Evolutionary conservation across 1,140 invertebrate genomes (phyloP).

Genomic region (Cylas formicarius): DNA sequence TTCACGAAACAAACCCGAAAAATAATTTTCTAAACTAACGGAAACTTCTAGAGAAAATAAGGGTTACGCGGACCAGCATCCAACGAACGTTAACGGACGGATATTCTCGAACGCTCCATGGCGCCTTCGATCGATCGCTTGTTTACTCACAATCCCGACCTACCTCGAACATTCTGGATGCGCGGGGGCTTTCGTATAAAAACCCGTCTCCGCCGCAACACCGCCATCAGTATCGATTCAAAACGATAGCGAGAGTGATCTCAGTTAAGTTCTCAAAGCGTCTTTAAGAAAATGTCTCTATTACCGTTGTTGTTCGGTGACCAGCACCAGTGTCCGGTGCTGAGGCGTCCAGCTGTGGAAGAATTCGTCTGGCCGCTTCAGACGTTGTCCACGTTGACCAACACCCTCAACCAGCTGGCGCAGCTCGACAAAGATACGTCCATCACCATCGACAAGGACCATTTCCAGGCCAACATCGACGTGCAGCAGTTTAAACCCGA

Average conservation of each 20-base stretch:
- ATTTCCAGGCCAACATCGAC: slow-evolving; percentile 54
- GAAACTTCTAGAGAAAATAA: too few species aligned
- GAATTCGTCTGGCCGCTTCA: slow-evolving; percentile 22
- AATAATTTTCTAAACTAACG: too few species aligned
- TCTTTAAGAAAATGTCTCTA: slow-evolving; percentile 28
- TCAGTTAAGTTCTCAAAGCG: too few species aligned
- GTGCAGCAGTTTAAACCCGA: slow-evolving; percentile 74
- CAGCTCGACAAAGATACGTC: slow-evolving; percentile 42
- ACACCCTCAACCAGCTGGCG: slow-evolving; percentile 1
- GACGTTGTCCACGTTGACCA: slow-evolving; percentile 26
- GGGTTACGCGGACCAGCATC: too few species aligned
- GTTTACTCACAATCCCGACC: background rate
- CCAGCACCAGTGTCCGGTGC: slow-evolving; percentile 9
- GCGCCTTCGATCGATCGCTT: background rate
- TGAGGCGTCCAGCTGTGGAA: slow-evolving; percentile 28
- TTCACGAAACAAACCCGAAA: too few species aligned
- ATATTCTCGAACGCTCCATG: background rate
- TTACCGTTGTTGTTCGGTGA: slow-evolving; percentile 19
- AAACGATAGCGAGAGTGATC: background rate
- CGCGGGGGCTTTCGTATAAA: slow-evolving; percentile 7
- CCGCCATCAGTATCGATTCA: background rate
- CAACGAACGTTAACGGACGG: too few species aligned
- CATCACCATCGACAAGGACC: slow-evolving; percentile 47
- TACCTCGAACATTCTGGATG: slow-evolving; percentile 10
- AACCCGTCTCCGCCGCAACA: background rate